Evolutionary conservation across 2,113 vertebrate genomes (phyloP), one percentile per base, ranked within the genome.

Genomic region (Zosterops borbonicus): DNA sequence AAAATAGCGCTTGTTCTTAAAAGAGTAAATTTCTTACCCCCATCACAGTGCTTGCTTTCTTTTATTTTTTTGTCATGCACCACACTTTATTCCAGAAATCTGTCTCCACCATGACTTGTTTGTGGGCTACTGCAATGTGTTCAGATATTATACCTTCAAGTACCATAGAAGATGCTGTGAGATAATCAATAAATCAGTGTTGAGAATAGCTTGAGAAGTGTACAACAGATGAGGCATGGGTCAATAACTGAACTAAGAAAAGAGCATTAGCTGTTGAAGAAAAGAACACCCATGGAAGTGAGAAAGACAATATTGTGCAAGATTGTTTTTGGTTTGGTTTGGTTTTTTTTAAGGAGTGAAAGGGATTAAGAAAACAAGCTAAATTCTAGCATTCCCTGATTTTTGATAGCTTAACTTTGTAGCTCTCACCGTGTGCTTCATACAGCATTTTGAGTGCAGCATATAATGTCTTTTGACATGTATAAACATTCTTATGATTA

Each of bases 401-500:
- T 89, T 94, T 82, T 84, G 31, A 39, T 82, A 87, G 17, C 22
- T 82, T 87, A 64, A 58, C 17, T 88, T 70, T 49, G 18, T 65
- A 93, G 59, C 7, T 37, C 11, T 75, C 41, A 64, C 27, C 28
- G 2, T 65, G 58, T 52, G 24, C 53, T 95, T 91, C 21, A 82
- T 64, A 55, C 10, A 69, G 58, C 5, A 63, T 63, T 93, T 63
- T 89, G 33, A 74, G 27, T 44, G 9, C 44, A 92, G 29, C 58
- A 82, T 83, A 64, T 87, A 95, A 84, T 85, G 29, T 46, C n/a
- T 84, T 94, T 71, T 89, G 91, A 92, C 92, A 85, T 68, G 37
- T 91, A 63, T 84, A 92, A 89, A 84, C 69, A 83, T 79, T 90
- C 82, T 93, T 87, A 83, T 53, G 65, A 91, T 89, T 79, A 87